Base-by-base conservation (phyloP, 2,888 invertebrate species). In the Drosophila acutilabella region DNA sequence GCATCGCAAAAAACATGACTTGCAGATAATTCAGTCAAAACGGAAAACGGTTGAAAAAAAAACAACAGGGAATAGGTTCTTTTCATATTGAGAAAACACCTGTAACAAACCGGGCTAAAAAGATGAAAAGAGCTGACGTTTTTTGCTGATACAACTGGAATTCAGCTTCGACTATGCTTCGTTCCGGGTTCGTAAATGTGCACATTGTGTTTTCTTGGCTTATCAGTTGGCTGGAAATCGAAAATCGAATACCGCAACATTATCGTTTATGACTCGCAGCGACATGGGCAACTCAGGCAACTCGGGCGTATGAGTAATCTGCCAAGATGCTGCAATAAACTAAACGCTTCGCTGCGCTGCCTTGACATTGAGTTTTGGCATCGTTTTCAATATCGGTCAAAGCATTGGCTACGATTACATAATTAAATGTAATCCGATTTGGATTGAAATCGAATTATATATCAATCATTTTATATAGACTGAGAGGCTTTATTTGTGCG, bases 151-250 rank as follows among this genome's bases (percentile, higher is more conserved):
- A 14, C 11, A 44, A 10, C 10, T 36, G 56, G 48, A 54, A 62
- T 48, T n/a, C 50, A 13, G 6, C 59, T 58, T 72, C 33, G 62
- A 50, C 51, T 64, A 60, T 73, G 68, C 67, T 56, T 41, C n/a
- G 42, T 72, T 53, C 67, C 74, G 79, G 71, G 38, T 53, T 61
- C 47, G 42, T 14, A 42, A 4, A 30, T n/a, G 52, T 45, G 38
- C n/a, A 42, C 6, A 38, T 14, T 52, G 51, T 38, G 14, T 16
- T 44, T 20, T 40, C 16, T 64, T 50, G 47, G 54, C 68, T 78
- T 85, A 85, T 82, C 86, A 78, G 56, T 80, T 66, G 62, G 7
- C 44, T 53, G 57, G 64, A 72, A 76, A 73, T 72, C 73, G 52
- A 65, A 69, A 66, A 73, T 23, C 13, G n/a, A 30, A 13, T 11